Percentiles rank a stretch among this genome's conserved stretches.
phyloP scores from a whole-genome alignment of 2,797 vertebrate genomes.

The Platyrinchus mystaceus region DNA sequence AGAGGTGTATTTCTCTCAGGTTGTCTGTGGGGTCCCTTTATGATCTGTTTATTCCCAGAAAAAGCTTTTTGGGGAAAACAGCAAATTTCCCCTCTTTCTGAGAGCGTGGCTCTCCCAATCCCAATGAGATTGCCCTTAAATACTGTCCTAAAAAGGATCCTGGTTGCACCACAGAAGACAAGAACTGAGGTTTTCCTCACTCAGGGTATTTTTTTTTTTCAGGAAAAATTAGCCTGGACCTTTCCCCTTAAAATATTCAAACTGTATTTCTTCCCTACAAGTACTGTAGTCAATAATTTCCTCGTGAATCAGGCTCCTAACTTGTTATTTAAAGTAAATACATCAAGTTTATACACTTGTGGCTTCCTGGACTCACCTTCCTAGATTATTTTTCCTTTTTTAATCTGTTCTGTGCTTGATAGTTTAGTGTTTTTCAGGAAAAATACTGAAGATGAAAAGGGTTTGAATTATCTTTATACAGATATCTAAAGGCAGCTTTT shows the following conservation, averaged over 20 bases:
- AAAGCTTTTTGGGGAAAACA: neutral
- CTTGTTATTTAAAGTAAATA: neutral
- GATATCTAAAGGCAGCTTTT: neutral
- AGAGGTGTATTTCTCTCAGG: neutral
- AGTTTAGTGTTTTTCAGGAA: neutral
- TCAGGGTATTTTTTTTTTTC: neutral
- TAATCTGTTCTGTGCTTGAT: neutral
- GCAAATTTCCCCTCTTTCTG: neutral
- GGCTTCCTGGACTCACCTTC: neutral
- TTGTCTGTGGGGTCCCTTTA: neutral
- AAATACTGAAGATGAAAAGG: neutral
- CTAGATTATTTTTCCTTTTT: neutral
- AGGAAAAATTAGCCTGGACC: neutral
- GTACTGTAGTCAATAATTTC: neutral
- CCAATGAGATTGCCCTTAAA: neutral
- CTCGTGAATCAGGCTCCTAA: neutral
- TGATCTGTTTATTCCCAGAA: rapidly evolving
- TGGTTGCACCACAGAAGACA: neutral
- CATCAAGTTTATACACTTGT: neutral
- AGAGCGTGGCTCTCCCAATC: rapidly evolving
- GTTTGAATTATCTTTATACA: neutral
- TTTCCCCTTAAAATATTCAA: neutral
- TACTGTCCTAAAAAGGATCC: neutral
- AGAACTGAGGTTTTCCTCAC: neutral
- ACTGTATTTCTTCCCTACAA: rapidly evolving